Evolutionary conservation across 2,888 invertebrate genomes (phyloP).

Genomic region (Baccha elongata): DNA sequence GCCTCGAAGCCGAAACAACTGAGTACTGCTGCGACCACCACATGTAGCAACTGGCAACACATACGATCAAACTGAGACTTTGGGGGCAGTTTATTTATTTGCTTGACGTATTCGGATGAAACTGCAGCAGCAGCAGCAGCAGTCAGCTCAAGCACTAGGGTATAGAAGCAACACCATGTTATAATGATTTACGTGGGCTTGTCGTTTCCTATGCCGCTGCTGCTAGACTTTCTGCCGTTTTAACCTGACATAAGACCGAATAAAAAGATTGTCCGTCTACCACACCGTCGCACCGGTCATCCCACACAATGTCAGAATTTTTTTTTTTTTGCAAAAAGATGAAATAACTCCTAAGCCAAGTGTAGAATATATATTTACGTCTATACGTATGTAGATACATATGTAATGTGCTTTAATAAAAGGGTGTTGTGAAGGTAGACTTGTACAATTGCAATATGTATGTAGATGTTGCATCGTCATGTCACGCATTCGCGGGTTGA

Average conservation of each 20-base stretch:
- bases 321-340: slow-evolving; percentile 47
- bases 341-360: slow-evolving; percentile 53
- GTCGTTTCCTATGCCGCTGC: slow-evolving; percentile 58
- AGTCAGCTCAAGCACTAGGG: slow-evolving; percentile 23
- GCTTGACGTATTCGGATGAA: slow-evolving; percentile 47
- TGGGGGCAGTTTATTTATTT: slow-evolving; percentile 67
- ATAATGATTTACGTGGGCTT: slow-evolving; percentile 64
- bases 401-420: slow-evolving; percentile 52
- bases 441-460: slow-evolving; percentile 16
- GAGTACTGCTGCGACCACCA: slow-evolving; percentile 42
- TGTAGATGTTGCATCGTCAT: slow-evolving; percentile 8
- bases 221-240: slow-evolving; percentile 71
- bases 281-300: slow-evolving; percentile 48
- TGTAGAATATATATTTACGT: slow-evolving; percentile 4
- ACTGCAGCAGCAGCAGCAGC: slow-evolving; percentile 33
- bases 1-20: slow-evolving; percentile 49
- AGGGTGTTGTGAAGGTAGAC: slow-evolving; percentile 58
- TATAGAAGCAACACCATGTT: slow-evolving; percentile 48
- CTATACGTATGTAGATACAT: background rate
- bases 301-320: slow-evolving; percentile 65
- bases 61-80: slow-evolving; percentile 40
- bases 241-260: slow-evolving; percentile 56
- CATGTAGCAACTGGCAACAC: slow-evolving; percentile 35
- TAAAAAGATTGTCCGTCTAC: slow-evolving; percentile 55
- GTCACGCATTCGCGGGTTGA: slow-evolving; percentile 46